Evolutionary conservation across 2,888 invertebrate species (phyloP).

Genomic region (Petrolisthes manimaculis): DNA sequence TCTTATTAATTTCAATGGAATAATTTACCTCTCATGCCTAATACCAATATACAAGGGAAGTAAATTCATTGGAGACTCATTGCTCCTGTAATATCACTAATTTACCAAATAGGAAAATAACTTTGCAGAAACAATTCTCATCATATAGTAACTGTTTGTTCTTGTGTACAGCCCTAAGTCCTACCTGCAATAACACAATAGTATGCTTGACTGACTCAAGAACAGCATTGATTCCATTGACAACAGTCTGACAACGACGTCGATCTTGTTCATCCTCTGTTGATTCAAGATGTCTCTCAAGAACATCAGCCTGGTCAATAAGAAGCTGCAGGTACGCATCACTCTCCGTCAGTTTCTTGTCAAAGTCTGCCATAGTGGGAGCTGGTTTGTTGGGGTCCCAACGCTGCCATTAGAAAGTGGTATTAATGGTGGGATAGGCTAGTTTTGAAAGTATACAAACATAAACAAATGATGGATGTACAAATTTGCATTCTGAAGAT

Average conservation of each 20-base stretch:
- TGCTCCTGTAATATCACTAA: too few relatives aligned
- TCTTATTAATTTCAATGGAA: too few relatives aligned
- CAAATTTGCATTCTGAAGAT: too few relatives aligned
- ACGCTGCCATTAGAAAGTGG: slow-evolving; percentile 70
- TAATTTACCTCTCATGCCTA: too few relatives aligned
- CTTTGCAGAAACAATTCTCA: too few relatives aligned
- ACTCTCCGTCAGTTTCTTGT: slow-evolving; percentile 91
- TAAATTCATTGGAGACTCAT: too few relatives aligned
- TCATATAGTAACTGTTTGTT: too few relatives aligned
- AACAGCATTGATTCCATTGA: slow-evolving; percentile 77
- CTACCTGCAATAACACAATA: slow-evolving; percentile 94
- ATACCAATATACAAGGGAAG: too few relatives aligned
- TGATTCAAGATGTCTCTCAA: slow-evolving; percentile 45
- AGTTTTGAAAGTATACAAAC: neutral
- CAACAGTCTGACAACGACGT: slow-evolving; percentile 59
- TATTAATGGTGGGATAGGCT: slow-evolving; percentile 17
- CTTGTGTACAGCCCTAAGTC: neutral
- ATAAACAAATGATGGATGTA: too few relatives aligned
- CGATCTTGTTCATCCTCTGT: slow-evolving; percentile 55
- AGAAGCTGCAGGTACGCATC: slow-evolving; percentile 96
- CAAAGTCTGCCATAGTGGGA: slow-evolving; percentile 80
- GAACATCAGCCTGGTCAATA: slow-evolving; percentile 83
- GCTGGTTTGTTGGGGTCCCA: slow-evolving; percentile 75
- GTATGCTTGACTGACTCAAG: slow-evolving; percentile 98
- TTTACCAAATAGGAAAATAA: too few relatives aligned